Base-by-base conservation (phyloP, 2,888 invertebrate species). In the Drosophila antonietae region DNA sequence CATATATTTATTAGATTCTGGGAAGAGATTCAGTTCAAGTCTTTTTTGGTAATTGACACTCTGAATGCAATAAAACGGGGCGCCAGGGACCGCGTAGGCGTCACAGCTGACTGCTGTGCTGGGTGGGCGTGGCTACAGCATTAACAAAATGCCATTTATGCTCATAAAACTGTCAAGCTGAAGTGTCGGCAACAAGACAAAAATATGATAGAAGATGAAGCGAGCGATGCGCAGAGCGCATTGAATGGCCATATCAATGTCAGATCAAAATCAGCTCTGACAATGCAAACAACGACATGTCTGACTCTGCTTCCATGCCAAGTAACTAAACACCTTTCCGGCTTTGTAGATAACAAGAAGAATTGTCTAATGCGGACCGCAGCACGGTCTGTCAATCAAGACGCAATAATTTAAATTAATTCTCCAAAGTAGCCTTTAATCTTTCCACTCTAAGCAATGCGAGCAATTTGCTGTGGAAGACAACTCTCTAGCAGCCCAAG, bases 81-180 rank as follows among this genome's bases (percentile, higher is more conserved):
- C 68, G 53, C 62, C 66, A 55, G 46, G 51, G 57, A 68, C 51
- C 18, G 37, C 14, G 47, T 43, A 7, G 68, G 56, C 57, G 47
- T 67, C 10, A 31, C 68, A 43, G 46, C 47, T 44, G 65, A 59
- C 49, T 65, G 49, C 37, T 52, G 43, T 55, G 77, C 86, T 83
- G 75, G 83, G 44, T 55, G 78, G 89, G 89, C 75, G 89, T 73
- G 83, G 52, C 77, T 47, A 41, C 41, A 81, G 69, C 83, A 80
- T 76, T 82, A 86, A 70, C 68, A 68, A 68, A 86, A 86, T 70
- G 68, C 73, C 81, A 81, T 87, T 83, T 84, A 75, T 44, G 71
- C 77, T 73, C 84, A 81, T 87, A 79, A 89, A 89, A 87, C 77
- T 84, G 89, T 84, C 85, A 89, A 84, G 75, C 61, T 70, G 71